Evolutionary conservation across 2,797 vertebrate genomes (phyloP).

Genomic region (Clarias fuscus): DNA sequence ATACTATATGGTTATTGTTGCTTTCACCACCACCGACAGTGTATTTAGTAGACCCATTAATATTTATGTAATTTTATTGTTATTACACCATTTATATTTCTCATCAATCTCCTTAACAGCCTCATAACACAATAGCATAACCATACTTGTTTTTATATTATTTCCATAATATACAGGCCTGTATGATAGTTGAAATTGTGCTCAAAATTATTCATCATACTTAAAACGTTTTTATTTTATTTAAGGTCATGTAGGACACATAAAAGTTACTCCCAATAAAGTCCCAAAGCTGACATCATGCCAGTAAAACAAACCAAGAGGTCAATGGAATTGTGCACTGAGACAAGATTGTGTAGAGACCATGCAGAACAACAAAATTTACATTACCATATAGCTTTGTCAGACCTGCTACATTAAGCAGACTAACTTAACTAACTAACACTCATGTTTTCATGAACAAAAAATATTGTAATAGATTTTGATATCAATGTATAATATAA

Average conservation of each 20-base stretch:
- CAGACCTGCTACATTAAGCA: too few relatives aligned
- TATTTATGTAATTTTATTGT: neutral
- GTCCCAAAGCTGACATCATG: too few relatives aligned
- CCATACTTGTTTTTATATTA: neutral
- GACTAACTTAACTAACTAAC: too few relatives aligned
- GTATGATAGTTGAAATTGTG: neutral
- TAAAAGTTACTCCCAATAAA: too few relatives aligned
- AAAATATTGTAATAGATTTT: too few relatives aligned
- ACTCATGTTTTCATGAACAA: too few relatives aligned
- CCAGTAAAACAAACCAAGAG: too few relatives aligned
- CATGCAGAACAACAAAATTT: too few relatives aligned
- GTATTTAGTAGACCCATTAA: neutral
- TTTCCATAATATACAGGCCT: neutral
- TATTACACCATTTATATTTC: neutral
- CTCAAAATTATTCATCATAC: neutral
- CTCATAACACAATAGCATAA: constrained; percentile 11
- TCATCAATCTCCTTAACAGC: neutral
- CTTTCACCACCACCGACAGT: neutral
- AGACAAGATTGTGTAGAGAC: too few relatives aligned
- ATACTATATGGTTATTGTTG: neutral
- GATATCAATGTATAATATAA: too few relatives aligned
- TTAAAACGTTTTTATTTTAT: neutral
- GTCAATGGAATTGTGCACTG: too few relatives aligned
- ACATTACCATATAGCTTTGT: too few relatives aligned
- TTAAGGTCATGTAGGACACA: neutral